phyloP scores from a whole-genome alignment of 2,888 invertebrate species.

The Drosophila kuntzei region DNA sequence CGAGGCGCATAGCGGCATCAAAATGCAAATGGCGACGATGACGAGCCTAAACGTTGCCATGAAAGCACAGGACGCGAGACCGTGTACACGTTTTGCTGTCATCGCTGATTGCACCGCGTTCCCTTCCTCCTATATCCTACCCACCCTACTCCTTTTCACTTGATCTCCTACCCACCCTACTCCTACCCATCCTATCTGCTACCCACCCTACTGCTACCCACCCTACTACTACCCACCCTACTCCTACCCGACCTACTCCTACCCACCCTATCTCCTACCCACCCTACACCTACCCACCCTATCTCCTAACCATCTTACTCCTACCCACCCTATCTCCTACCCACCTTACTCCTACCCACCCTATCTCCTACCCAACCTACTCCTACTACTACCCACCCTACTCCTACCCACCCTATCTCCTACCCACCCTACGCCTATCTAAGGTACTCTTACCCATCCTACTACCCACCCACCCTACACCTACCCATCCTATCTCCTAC shows the following conservation, averaged over 20 bases:
- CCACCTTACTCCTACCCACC: no score
- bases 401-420: no score
- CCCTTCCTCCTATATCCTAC: neutral
- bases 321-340: neutral
- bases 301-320: neutral
- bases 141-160: neutral
- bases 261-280: no score
- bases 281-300: neutral
- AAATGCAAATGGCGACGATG: conserved; percentile 72
- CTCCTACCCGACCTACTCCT: neutral
- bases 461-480: no score
- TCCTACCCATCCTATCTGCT: no score
- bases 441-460: no score
- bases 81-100: conserved; percentile 13
- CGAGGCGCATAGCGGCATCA: conserved; percentile 60
- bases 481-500: no score
- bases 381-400: neutral
- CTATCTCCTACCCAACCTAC: neutral
- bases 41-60: conserved; percentile 64
- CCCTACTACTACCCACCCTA: neutral
- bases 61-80: neutral
- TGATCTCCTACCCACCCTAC: no score
- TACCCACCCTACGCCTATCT: no score
- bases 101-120: conserved; percentile 26
- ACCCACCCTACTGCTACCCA: neutral